Conservation (phyloP, 2,113 vertebrate species). For the Apus apus region DNA sequence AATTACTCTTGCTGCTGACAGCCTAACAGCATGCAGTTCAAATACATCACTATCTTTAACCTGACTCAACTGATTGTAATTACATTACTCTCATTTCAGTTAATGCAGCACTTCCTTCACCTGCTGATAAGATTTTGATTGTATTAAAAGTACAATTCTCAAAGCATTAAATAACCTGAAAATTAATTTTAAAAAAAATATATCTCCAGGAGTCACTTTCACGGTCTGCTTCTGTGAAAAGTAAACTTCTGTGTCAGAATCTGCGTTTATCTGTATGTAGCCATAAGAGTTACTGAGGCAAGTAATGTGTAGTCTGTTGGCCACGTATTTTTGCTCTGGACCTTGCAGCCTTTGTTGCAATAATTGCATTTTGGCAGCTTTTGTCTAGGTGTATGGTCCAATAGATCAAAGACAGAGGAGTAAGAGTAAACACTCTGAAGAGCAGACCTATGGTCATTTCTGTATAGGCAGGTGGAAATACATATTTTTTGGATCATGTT, state of each 20-base stretch:
- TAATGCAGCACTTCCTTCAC: not conserved
- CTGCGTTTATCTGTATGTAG: not conserved
- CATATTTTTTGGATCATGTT: not conserved
- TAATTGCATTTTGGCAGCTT: not conserved
- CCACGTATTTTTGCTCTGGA: not conserved
- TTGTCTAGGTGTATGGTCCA: not conserved
- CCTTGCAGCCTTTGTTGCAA: not conserved
- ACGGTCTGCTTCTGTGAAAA: not conserved
- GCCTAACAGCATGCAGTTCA: not conserved
- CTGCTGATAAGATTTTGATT: not conserved
- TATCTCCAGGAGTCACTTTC: not conserved
- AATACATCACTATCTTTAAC: not conserved
- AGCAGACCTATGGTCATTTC: not conserved
- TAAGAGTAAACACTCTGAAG: not conserved
- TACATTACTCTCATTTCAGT: not conserved
- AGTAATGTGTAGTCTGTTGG: not conserved
- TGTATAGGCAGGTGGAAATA: not conserved
- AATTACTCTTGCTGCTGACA: not conserved
- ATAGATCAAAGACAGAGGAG: not conserved
- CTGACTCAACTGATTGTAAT: not conserved
- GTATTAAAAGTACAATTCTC: not conserved
- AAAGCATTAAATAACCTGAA: not conserved
- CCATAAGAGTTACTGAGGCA: not conserved
- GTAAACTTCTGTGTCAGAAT: accelerated
- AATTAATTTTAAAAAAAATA: not conserved